A percentile compares a stretch with the other conserved stretches of the same genome.
These are phyloP conservation scores for Euwallacea similis DNA, from an alignment of 1,140 invertebrate species.

Conservation along the genomic window DNA sequence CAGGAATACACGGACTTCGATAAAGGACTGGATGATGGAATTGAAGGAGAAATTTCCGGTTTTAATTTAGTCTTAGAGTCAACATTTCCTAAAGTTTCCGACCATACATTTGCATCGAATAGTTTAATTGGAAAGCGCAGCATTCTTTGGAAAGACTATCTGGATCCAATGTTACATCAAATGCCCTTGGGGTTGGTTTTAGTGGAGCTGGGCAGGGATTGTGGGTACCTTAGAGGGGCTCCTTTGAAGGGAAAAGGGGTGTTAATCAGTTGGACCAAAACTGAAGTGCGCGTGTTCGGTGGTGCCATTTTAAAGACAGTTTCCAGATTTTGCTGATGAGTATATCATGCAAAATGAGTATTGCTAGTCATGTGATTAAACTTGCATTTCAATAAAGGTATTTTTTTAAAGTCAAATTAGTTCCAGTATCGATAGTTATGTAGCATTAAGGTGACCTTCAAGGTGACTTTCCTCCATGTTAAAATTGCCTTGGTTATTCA, in stretches of 20 bases:
- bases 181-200: constrained; percentile 55
- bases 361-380: too few species aligned
- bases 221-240: constrained; percentile 57
- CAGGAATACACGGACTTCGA: constrained; percentile 68
- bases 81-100: constrained; percentile 51
- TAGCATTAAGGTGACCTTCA: too few species aligned
- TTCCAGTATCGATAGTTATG: too few species aligned
- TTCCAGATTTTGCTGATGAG: constrained; percentile 50
- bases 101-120: not conserved
- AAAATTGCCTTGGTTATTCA: too few species aligned
- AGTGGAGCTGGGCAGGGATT: constrained; percentile 56
- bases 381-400: too few species aligned
- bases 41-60: constrained; percentile 69
- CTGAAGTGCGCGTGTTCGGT: constrained; percentile 60
- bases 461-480: too few species aligned
- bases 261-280: constrained; percentile 61
- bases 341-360: too few species aligned
- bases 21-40: constrained; percentile 64
- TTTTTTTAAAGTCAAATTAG: too few species aligned
- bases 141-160: not conserved
- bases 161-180: not conserved
- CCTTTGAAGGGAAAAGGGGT: constrained; percentile 55
- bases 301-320: constrained; percentile 60
- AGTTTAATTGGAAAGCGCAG: not conserved
- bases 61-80: constrained; percentile 65